Percentiles rank a stretch among this genome's conserved stretches.
Evolutionary conservation across 1,140 invertebrate species (phyloP).

Genomic region (Chrysomallon squamiferum): DNA sequence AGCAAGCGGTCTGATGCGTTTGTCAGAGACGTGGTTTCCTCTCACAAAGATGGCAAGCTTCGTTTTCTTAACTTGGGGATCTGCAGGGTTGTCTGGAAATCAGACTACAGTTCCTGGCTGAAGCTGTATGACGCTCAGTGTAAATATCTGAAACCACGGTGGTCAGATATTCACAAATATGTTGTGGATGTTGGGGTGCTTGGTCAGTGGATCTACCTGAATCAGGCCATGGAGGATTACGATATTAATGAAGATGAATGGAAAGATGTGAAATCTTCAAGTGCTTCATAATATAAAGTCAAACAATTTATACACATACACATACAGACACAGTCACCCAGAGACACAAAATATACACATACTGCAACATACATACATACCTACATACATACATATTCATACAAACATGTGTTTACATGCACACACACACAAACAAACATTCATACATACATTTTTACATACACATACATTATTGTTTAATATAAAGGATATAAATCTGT

Average conservation of each 20-base stretch:
- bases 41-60: constrained; percentile 73
- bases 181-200: constrained; percentile 82
- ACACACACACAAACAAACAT: no score
- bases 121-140: constrained; percentile 77
- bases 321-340: no score
- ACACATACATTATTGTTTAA: no score
- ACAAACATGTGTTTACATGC: no score
- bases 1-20: constrained; percentile 75
- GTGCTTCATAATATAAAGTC: no score
- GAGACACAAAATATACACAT: no score
- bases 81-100: constrained; percentile 77
- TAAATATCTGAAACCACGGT: constrained; percentile 69
- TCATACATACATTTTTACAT: no score
- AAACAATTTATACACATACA: no score
- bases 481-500: no score
- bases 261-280: no score
- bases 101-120: constrained; percentile 72
- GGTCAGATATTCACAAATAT: constrained; percentile 59
- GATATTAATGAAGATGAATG: constrained; percentile 74
- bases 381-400: no score
- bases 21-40: constrained; percentile 70
- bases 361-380: no score
- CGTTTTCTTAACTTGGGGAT: constrained; percentile 73
- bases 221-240: constrained; percentile 77
- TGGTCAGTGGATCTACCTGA: constrained; percentile 76